Conservation (phyloP, 2,113 vertebrate genomes). For the Rafetus swinhoei region DNA sequence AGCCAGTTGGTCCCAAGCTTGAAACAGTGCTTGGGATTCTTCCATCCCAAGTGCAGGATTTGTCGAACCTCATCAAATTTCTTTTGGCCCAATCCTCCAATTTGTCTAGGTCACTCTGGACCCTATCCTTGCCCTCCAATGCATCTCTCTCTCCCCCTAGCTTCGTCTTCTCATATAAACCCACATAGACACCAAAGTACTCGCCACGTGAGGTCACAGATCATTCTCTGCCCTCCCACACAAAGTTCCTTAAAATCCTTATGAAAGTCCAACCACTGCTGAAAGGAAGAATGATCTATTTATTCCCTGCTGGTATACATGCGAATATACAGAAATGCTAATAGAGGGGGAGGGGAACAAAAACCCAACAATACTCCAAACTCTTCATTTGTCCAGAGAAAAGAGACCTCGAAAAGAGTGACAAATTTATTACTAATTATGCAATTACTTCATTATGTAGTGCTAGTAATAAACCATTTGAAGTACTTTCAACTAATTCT, state of each 20-base stretch:
- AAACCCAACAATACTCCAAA: slow-evolving; percentile 51
- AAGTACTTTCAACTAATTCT: slow-evolving; percentile 82
- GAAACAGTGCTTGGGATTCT: no score
- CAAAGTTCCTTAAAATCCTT: not conserved
- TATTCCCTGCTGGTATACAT: slow-evolving; percentile 3
- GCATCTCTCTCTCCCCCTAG: no score
- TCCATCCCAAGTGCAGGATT: no score
- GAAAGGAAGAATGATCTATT: slow-evolving; percentile 9
- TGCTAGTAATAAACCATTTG: slow-evolving; percentile 81
- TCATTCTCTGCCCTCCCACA: slow-evolving; percentile 19
- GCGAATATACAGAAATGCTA: slow-evolving; percentile 43
- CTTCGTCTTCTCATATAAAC: not conserved
- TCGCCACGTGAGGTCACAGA: not conserved
- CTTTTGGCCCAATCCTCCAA: no score
- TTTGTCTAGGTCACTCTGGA: no score
- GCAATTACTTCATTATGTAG: slow-evolving; percentile 82
- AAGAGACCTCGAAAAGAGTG: slow-evolving; percentile 73
- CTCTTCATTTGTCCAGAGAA: slow-evolving; percentile 68
- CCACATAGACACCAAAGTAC: not conserved
- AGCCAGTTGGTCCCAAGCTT: no score
- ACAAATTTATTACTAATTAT: slow-evolving; percentile 86
- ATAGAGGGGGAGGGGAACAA: slow-evolving; percentile 5
- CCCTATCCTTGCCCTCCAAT: no score
- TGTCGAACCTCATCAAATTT: no score
- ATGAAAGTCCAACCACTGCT: not conserved